Percentiles rank a stretch among this genome's conserved stretches.
phyloP scores from a whole-genome alignment of 2,797 vertebrate species.

The Eremophila alpestris region DNA sequence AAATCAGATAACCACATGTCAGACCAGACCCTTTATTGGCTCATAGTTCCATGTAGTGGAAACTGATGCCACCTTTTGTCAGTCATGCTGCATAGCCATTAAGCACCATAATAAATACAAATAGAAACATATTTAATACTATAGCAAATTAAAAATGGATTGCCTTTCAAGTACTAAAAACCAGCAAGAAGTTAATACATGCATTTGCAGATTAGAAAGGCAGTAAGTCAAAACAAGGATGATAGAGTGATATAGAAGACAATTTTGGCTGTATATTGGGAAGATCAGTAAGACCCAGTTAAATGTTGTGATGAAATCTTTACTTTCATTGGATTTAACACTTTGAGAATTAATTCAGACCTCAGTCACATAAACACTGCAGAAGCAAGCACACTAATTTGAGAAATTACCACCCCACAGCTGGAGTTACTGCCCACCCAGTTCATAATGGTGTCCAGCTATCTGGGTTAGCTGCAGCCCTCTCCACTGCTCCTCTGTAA shows the following conservation, averaged over 20 bases:
- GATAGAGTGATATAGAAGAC: neutral
- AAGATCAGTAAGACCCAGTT: neutral
- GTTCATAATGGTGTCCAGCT: neutral
- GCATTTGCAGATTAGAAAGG: slow-evolving; percentile 5
- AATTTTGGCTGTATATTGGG: neutral
- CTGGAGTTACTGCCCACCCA: neutral
- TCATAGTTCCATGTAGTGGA: neutral
- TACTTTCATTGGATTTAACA: neutral
- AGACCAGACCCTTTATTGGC: neutral
- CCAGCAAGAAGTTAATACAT: neutral
- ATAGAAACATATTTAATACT: slow-evolving; percentile 14
- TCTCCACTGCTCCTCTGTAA: neutral
- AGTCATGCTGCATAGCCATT: neutral
- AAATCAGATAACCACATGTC: neutral
- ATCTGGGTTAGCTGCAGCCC: neutral
- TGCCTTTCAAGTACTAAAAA: slow-evolving; percentile 24
- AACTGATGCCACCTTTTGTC: slow-evolving; percentile 5
- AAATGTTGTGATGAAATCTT: neutral
- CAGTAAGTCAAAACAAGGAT: neutral
- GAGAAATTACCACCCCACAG: neutral
- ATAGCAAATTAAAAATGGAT: slow-evolving; percentile 25
- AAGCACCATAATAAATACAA: slow-evolving; percentile 37
- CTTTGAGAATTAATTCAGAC: neutral
- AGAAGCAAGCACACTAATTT: neutral
- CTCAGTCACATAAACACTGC: neutral